A percentile compares a stretch with the other conserved stretches of the same genome.
phyloP scores from a whole-genome alignment of 1,140 invertebrate genomes.

The Magallana ariakensis region DNA sequence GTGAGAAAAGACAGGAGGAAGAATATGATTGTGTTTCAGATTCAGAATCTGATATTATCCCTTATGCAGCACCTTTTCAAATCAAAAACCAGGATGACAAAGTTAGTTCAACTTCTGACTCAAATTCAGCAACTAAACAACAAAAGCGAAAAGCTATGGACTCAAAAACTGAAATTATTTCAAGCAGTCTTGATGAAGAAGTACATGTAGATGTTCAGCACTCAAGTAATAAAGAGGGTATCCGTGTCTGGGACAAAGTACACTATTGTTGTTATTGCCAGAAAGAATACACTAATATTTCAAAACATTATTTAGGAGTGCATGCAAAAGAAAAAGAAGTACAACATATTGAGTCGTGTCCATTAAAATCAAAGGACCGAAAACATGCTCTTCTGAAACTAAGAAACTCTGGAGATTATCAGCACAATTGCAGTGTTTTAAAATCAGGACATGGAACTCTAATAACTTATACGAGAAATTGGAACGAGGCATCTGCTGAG shows the following conservation, averaged over 20 bases:
- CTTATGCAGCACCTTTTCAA: background rate
- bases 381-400: conserved; percentile 41
- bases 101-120: conserved; percentile 1
- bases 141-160: background rate
- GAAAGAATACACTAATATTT: conserved; percentile 52
- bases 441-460: conserved; percentile 51
- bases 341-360: conserved; percentile 22
- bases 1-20: background rate
- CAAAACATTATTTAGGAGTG: conserved; percentile 49
- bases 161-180: background rate
- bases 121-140: background rate
- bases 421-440: conserved; percentile 54
- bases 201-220: conserved; percentile 11
- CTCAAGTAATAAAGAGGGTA: conserved; percentile 32
- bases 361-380: conserved; percentile 46
- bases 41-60: conserved; percentile 16
- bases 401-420: conserved; percentile 57
- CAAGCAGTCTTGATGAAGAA: background rate
- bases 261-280: conserved; percentile 57
- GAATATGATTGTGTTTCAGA: background rate
- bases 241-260: conserved; percentile 56
- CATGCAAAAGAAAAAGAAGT: conserved; percentile 51
- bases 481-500: conserved; percentile 13
- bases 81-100: background rate
- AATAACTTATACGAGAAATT: conserved; percentile 49